Base-by-base conservation (phyloP, 2,888 invertebrate genomes). In the Antheraea assamensis region DNA sequence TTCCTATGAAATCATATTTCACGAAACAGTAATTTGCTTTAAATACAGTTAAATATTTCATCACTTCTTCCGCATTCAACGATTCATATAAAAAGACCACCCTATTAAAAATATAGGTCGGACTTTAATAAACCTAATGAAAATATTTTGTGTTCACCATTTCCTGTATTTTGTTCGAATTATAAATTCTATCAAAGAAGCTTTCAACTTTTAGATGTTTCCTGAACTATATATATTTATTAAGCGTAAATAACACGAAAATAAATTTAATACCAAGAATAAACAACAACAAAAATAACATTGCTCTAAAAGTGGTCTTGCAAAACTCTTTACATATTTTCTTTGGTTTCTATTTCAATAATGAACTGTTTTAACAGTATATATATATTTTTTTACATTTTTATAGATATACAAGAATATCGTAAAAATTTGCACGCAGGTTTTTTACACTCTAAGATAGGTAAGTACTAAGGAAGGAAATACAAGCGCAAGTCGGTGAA, bases 101-200 rank as follows among this genome's bases (percentile, higher is more conserved):
- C 66, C 31, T 35, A 68, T 68, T 68, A 68, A 68, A 35, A 68
- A 68, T 68, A 5, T 68, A 68, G 66, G 66, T 68, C 66, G 35
- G 35, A 68, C 66, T 68, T 68, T 68, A 35, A 68, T 35, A 68
- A 68, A 68, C 31, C 35, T 21, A 68, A 68, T 68, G 66, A 35
- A 61, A 68, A 68, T 68, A 68, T 35, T 68, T 35, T 35, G 66
- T 21, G 30, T 68, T 68, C 31, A 35, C 35, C 66, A 68, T 68
- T 68, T 68, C 66, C 66, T 68, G 31, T 21, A 68, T 68, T 68
- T 35, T 35, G 35, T 68, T 68, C 2, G 66, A 21, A 68, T 35
- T 68, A 68, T 68, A 68, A 68, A 68, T 68, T 31, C 35, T 68
- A n/a, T 19, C 35, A 35, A 35, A 68, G 35, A 21, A 19, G 21